Conservation (phyloP, 2,888 invertebrate genomes). For the Drosophila neotestacea region DNA sequence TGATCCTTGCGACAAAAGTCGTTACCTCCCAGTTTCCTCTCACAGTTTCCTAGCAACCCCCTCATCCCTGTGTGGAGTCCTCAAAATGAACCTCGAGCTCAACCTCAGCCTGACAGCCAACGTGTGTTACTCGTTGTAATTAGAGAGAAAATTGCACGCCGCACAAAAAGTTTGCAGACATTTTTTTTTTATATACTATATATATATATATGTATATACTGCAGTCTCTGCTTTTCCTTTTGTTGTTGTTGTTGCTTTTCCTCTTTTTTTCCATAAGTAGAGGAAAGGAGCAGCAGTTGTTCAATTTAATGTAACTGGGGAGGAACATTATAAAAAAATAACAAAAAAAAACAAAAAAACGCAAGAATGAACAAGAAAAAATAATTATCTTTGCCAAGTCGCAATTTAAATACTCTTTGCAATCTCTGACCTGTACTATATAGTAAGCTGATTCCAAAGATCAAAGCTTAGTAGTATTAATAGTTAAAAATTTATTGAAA, state of each 20-base stretch:
- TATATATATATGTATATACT: constrained; percentile 22
- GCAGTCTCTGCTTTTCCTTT: constrained; percentile 33
- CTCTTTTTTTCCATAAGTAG: background rate
- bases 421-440: background rate
- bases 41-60: background rate
- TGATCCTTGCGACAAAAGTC: constrained; percentile 8
- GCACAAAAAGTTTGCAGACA: constrained; percentile 63
- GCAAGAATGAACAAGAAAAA: constrained; percentile 4
- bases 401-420: constrained; percentile 4
- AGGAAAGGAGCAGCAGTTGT: constrained; percentile 40
- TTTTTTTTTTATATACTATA: constrained; percentile 21
- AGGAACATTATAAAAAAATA: constrained; percentile 32
- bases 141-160: constrained; percentile 50
- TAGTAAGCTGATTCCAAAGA: background rate
- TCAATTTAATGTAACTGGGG: constrained; percentile 58
- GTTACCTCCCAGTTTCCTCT: background rate
- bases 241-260: background rate
- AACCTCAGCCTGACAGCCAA: constrained; percentile 33
- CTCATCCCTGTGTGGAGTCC: background rate
- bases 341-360: constrained; percentile 35
- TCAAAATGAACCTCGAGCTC: background rate
- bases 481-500: no score
- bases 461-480: background rate
- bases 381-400: background rate
- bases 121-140: constrained; percentile 57